Evolutionary conservation across 2,888 invertebrate species (phyloP).

Genomic region (Alviniconcha strummeri): DNA sequence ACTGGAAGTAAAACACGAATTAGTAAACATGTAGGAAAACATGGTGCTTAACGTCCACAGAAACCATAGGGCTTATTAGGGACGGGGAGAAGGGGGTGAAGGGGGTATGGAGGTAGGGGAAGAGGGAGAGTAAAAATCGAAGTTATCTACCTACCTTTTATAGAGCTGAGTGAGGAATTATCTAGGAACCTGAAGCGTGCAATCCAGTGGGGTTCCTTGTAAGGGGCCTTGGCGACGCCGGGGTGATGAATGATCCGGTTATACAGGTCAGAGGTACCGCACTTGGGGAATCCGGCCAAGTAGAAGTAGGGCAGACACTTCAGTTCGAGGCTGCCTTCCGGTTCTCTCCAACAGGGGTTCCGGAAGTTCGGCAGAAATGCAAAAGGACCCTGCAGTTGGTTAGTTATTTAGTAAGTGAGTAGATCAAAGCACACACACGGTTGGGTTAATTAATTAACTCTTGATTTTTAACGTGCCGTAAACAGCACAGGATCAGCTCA

Average conservation of each 20-base stretch:
- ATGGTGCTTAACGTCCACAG: too few relatives aligned
- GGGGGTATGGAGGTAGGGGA: too few relatives aligned
- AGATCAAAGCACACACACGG: neutral
- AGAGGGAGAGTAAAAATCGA: too few relatives aligned
- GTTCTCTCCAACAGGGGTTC: constrained; percentile 21
- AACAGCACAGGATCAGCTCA: too few relatives aligned
- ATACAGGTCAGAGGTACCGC: constrained; percentile 19
- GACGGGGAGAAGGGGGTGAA: too few relatives aligned
- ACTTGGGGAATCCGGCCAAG: constrained; percentile 28
- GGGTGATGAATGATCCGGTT: neutral
- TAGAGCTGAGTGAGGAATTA: too few relatives aligned
- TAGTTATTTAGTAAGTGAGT: neutral
- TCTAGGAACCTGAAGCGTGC: neutral
- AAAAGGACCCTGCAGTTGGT: neutral
- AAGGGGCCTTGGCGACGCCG: neutral
- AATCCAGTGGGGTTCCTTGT: constrained; percentile 19
- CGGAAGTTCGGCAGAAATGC: neutral
- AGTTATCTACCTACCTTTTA: too few relatives aligned
- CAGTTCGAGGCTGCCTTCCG: neutral
- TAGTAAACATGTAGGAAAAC: too few relatives aligned
- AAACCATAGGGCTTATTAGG: too few relatives aligned
- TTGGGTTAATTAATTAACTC: neutral
- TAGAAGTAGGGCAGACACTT: constrained; percentile 26
- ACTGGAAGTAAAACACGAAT: too few relatives aligned
- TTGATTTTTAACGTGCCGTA: neutral